Evolutionary conservation across 1,140 invertebrate genomes (phyloP), one percentile per base, ranked within the genome.

Genomic region (Drosophila melanica): DNA sequence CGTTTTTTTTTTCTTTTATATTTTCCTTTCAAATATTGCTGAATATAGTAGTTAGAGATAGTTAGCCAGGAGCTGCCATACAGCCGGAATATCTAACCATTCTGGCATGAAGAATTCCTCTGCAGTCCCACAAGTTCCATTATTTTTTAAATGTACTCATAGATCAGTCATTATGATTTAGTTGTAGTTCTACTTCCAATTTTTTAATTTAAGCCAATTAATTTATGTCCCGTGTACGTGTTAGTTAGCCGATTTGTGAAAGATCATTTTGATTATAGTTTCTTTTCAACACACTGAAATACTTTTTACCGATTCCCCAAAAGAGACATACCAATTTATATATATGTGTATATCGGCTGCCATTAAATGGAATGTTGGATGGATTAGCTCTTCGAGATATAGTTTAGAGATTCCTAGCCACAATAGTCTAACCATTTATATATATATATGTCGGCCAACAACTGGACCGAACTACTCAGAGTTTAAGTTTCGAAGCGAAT

Each of bases 131-230:
- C 20, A 41, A 37, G 44, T 59, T 59, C 48, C 58, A 57, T 54
- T 69, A 39, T 51, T 60, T 77, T 54, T n/a, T n/a, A n/a, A n/a
- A n/a, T 66, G 47, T 75, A 81, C 65, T 73, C 82, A 78, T 72
- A 75, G 63, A 54, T n/a, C 75, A 86, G 82, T 87, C 84, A 86
- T 73, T 81, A 73, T 65, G 39, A 62, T 65, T 68, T 79, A 79
- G 30, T 37, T 44, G 55, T 57, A 75, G 44, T 45, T 48, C 42
- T 48, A 63, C 60, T 66, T 50, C 59, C 39, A 47, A 53, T 51
- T 70, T 51, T 70, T 75, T 62, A 4, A 42, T 72, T 68, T 76
- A 81, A 82, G 47, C 55, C 59, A 68, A 27, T 48, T 44, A 53
- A 63, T 39, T 63, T 63, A 47, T 63, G 30, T 60, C 30, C 45